These are phyloP conservation scores for Drosophila sp. DNA, from an alignment of 1,140 invertebrate genomes.

Conservation along the genomic window DNA sequence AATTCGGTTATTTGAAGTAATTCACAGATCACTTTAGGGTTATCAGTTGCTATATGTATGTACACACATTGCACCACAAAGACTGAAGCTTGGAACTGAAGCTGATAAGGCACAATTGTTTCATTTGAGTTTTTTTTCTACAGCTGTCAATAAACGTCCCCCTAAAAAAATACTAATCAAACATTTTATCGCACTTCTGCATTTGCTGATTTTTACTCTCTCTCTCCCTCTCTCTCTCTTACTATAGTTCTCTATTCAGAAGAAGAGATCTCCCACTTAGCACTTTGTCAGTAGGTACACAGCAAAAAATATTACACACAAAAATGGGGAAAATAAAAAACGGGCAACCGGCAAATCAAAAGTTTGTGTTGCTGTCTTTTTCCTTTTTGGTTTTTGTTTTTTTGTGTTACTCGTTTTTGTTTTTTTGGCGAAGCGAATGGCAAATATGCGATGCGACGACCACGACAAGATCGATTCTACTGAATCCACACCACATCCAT, in stretches of 20 bases:
- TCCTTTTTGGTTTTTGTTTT: background rate
- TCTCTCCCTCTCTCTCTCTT: background rate
- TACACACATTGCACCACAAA: background rate
- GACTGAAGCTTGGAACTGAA: too few relatives aligned
- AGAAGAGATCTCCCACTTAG: slow-evolving; percentile 18
- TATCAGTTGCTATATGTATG: background rate
- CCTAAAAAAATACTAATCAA: background rate
- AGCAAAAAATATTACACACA: background rate
- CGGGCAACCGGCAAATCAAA: slow-evolving; percentile 18
- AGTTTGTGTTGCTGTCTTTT: slow-evolving; percentile 1
- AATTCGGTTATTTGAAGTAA: background rate
- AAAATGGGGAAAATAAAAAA: background rate
- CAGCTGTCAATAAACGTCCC: background rate
- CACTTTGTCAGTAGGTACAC: slow-evolving; percentile 18
- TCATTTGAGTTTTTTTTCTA: background rate
- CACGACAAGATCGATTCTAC: slow-evolving; percentile 82
- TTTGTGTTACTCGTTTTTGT: slow-evolving; percentile 1
- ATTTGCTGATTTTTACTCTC: too few relatives aligned
- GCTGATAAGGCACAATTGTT: slow-evolving; percentile 1
- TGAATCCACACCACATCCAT: slow-evolving; percentile 54
- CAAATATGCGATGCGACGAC: slow-evolving; percentile 70
- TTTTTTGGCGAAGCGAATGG: slow-evolving; percentile 21
- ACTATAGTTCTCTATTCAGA: background rate
- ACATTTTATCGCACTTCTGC: background rate
- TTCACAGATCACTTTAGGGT: slow-evolving; percentile 9